Conservation (phyloP, 1,140 invertebrate genomes). For the Calliphora vicina region DNA sequence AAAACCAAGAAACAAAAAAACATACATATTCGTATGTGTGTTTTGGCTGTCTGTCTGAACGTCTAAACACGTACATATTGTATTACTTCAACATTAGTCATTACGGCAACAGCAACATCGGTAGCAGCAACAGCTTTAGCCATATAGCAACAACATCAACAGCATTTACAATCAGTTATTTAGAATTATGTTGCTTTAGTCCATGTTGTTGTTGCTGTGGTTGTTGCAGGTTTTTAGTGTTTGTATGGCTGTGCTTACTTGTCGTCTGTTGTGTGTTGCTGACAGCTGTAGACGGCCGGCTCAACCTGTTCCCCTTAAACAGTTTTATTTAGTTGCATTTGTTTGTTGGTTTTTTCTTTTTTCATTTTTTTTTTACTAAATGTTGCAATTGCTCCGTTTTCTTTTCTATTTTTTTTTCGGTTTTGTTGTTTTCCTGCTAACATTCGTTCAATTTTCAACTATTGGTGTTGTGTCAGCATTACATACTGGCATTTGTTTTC, state of each 20-base stretch:
- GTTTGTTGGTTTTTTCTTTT: background rate
- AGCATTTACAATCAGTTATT: constrained; percentile 6
- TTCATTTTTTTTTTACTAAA: background rate
- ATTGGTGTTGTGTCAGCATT: background rate
- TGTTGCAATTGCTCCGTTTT: constrained; percentile 4
- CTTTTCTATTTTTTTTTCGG: background rate
- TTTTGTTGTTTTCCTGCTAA: background rate
- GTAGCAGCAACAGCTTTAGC: background rate
- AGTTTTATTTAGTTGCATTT: background rate
- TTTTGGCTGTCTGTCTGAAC: background rate
- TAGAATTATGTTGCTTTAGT: background rate
- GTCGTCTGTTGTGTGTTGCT: constrained; percentile 21
- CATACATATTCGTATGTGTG: background rate
- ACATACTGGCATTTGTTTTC: constrained; percentile 20
- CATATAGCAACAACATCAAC: background rate
- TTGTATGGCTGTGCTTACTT: background rate
- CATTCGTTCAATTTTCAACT: constrained; percentile 1
- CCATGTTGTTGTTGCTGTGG: background rate
- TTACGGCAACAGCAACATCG: constrained; percentile 9
- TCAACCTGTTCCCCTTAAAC: constrained; percentile 22
- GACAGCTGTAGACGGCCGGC: constrained; percentile 25
- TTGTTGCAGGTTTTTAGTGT: background rate
- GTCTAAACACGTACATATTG: background rate
- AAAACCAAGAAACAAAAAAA: background rate
- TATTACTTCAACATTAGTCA: constrained; percentile 26